Conservation (phyloP, 2,113 vertebrate genomes). For the Diphyllodes magnificus region DNA sequence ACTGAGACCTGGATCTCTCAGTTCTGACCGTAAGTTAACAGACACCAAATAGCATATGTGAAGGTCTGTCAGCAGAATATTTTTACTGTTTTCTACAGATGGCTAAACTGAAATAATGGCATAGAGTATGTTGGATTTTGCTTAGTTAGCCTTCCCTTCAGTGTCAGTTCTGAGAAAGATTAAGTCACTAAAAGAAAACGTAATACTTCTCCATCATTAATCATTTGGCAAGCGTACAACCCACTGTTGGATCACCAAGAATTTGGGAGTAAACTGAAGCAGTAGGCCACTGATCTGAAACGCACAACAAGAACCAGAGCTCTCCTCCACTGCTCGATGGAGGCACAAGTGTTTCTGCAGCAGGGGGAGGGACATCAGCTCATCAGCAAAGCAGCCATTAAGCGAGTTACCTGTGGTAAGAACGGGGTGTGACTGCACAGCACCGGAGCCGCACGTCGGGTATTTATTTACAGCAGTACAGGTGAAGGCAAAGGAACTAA, state of each 20-base stretch:
- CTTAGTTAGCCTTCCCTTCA: background rate
- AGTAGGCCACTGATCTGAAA: background rate
- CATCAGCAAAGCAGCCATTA: slow-evolving; percentile 43
- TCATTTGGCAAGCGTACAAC: slow-evolving; percentile 1
- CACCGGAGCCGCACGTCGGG: background rate
- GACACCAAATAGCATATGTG: background rate
- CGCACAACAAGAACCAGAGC: slow-evolving; percentile 18
- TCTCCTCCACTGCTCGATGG: background rate
- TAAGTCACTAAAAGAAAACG: background rate
- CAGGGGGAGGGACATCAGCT: slow-evolving; percentile 5
- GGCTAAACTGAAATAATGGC: background rate
- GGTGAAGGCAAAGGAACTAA: background rate
- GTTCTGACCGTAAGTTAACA: background rate
- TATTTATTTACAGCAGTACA: slow-evolving; percentile 37
- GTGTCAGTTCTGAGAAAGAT: background rate
- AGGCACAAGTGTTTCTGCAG: slow-evolving; percentile 5
- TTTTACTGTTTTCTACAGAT: background rate
- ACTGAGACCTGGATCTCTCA: background rate
- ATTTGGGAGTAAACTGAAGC: slow-evolving; percentile 6
- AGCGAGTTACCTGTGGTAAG: background rate
- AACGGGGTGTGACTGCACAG: background rate
- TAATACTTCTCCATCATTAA: background rate
- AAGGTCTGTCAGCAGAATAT: slow-evolving; percentile 2
- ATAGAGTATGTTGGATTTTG: background rate
- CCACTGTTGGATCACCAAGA: background rate